Conservation (phyloP, 2,888 invertebrate genomes). For the Thera britannica region DNA sequence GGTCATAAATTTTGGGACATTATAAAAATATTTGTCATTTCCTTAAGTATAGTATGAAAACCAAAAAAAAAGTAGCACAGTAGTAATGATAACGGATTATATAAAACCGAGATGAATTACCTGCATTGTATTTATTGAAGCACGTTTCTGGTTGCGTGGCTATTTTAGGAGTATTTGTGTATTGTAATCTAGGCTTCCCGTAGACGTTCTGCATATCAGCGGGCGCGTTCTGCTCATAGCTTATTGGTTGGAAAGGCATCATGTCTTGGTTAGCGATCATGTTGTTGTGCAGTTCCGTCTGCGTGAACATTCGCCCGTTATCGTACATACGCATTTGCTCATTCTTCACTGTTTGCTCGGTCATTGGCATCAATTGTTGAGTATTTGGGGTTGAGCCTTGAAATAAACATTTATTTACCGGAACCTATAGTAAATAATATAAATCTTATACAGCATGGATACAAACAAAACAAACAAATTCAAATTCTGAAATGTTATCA, state of each 20-base stretch:
- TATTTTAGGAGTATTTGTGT: constrained; percentile 65
- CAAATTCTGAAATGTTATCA: too few relatives aligned
- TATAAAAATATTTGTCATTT: too few relatives aligned
- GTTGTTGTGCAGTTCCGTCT: constrained; percentile 70
- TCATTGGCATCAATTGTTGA: constrained; percentile 70
- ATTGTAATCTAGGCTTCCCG: constrained; percentile 60
- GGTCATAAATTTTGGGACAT: too few relatives aligned
- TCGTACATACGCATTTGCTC: constrained; percentile 76
- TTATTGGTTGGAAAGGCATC: constrained; percentile 61
- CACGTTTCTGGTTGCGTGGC: constrained; percentile 62
- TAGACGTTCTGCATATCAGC: constrained; percentile 60
- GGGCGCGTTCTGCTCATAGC: constrained; percentile 58
- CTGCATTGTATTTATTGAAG: constrained; percentile 70
- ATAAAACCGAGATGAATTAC: constrained; percentile 45
- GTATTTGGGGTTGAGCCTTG: constrained; percentile 73
- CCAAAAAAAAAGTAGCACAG: not conserved
- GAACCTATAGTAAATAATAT: not conserved
- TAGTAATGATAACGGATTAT: constrained; percentile 4
- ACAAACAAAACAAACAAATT: too few relatives aligned
- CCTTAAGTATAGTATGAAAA: too few relatives aligned
- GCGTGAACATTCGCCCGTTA: constrained; percentile 65
- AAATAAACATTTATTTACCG: constrained; percentile 37
- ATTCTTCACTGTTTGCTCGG: constrained; percentile 68
- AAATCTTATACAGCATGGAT: not conserved
- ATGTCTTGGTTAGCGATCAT: constrained; percentile 67